These are phyloP conservation scores for Pterocles burchelli DNA, from an alignment of 2,113 vertebrate genomes.

Conservation along the genomic window DNA sequence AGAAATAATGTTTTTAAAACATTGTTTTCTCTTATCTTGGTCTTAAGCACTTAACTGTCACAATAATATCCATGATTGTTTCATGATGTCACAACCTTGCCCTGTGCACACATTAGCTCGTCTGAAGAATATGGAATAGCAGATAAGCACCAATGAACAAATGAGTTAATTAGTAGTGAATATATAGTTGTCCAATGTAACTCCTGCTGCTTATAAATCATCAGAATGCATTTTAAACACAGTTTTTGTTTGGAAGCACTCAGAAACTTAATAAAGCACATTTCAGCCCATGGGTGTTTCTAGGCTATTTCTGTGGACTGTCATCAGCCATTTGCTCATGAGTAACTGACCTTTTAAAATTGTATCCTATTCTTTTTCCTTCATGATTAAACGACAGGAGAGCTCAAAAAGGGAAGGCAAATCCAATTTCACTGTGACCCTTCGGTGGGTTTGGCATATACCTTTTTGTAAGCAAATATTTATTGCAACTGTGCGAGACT, in stretches of 20 bases:
- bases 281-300: background rate
- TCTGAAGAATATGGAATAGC: background rate
- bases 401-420: background rate
- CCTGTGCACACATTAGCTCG: background rate
- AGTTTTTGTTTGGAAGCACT: background rate
- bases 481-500: background rate
- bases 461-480: background rate
- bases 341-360: constrained; percentile 37
- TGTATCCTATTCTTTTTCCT: background rate
- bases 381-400: background rate
- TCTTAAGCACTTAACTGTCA: background rate
- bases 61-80: background rate
- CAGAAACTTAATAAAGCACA: background rate
- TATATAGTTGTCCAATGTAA: background rate
- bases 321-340: background rate
- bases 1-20: background rate
- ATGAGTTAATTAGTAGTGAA: constrained; percentile 5
- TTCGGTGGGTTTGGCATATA: background rate
- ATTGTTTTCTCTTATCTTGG: background rate
- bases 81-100: background rate
- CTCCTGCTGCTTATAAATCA: background rate
- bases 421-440: background rate
- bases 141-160: constrained; percentile 22
- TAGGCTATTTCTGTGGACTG: background rate
- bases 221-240: background rate